These are phyloP conservation scores for Silurus asotus DNA, from an alignment of 2,113 vertebrate species.

Conservation along the genomic window DNA sequence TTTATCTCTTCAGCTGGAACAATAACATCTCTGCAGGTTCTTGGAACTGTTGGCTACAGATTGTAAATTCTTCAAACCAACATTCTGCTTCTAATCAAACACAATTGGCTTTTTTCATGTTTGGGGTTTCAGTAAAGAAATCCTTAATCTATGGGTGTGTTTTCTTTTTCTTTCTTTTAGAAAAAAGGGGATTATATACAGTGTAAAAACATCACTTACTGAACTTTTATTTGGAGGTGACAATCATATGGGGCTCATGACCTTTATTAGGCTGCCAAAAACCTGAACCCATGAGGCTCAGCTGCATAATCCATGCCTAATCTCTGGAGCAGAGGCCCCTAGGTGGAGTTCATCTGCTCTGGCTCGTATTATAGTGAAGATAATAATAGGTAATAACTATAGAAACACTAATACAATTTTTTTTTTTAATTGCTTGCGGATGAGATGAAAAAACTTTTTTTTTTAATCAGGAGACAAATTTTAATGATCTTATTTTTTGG, in stretches of 20 bases:
- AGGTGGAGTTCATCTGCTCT: conserved; percentile 53
- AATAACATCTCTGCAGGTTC: conserved; percentile 38
- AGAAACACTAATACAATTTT: neutral
- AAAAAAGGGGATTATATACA: neutral
- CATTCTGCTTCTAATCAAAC: neutral
- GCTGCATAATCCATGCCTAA: conserved; percentile 50
- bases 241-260: conserved; percentile 35
- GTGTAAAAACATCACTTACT: conserved; percentile 11
- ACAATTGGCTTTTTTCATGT: neutral
- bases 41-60: neutral
- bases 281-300: conserved; percentile 39
- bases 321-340: conserved; percentile 48
- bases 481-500: neutral
- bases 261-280: conserved; percentile 50
- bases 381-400: neutral
- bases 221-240: conserved; percentile 33
- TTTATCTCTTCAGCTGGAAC: conserved; percentile 42
- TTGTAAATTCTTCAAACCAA: neutral
- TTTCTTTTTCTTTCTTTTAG: neutral
- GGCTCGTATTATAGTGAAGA: conserved; percentile 28
- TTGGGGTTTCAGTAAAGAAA: neutral
- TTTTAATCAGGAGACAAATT: neutral
- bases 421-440: neutral
- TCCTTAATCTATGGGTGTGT: neutral
- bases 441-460: neutral